phyloP scores from a whole-genome alignment of 2,113 vertebrate genomes.

The Mellivora capensis region DNA sequence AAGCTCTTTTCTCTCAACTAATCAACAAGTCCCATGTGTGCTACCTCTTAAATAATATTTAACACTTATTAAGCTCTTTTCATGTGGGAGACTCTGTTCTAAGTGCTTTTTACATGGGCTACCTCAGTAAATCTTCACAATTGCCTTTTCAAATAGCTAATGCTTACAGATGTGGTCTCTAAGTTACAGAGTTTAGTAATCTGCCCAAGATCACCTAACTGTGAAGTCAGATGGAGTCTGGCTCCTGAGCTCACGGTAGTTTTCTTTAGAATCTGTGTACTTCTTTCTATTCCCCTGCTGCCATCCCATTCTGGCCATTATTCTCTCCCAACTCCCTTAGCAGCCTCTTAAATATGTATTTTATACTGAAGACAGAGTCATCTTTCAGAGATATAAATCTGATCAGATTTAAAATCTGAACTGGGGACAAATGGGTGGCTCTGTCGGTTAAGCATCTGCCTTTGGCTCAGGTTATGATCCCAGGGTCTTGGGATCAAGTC shows the following conservation, averaged over 20 bases:
- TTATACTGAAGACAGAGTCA: neutral
- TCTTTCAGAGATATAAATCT: neutral
- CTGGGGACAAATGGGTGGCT: neutral
- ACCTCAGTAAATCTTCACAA: neutral
- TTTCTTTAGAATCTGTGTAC: neutral
- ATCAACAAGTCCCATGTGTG: neutral
- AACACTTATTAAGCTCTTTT: neutral
- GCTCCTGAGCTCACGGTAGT: neutral
- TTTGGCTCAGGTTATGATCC: neutral
- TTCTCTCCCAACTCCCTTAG: neutral
- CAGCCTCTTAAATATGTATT: neutral
- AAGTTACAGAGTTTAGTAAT: neutral
- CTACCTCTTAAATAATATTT: neutral
- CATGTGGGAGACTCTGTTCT: neutral
- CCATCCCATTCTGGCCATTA: neutral
- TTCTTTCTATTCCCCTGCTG: neutral
- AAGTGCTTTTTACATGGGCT: neutral
- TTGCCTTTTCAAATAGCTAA: neutral
- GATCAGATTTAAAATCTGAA: neutral
- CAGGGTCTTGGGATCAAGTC: neutral
- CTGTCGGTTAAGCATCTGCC: neutral
- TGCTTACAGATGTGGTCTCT: neutral
- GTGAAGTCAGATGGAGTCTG: neutral
- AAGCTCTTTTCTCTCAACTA: neutral
- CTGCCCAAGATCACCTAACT: neutral